Conservation (phyloP, 2,113 vertebrate species). For the Toxotes jaculatrix region DNA sequence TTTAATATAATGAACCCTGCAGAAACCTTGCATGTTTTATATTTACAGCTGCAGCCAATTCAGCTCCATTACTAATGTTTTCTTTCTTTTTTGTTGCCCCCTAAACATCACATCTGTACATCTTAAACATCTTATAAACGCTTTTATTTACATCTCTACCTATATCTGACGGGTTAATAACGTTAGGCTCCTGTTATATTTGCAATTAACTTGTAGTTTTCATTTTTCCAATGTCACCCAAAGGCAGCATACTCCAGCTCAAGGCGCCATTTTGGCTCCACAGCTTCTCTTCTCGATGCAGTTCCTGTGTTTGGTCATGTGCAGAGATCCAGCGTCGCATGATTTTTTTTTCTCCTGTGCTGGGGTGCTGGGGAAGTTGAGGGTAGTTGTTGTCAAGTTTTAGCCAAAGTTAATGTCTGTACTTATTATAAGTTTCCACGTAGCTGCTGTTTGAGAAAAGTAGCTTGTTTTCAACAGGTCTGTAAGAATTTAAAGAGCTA, state of each 20-base stretch:
- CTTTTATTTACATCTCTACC: not conserved
- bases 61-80: not conserved
- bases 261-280: constrained; percentile 69
- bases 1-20: not conserved
- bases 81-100: not conserved
- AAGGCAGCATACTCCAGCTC: constrained; percentile 31
- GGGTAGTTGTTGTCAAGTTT: not conserved
- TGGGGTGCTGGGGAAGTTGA: not conserved
- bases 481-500: not conserved
- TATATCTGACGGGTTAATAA: not conserved
- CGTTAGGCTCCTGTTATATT: not conserved
- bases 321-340: not conserved
- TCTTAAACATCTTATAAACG: not conserved
- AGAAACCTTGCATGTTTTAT: not conserved
- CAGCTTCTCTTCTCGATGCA: constrained; percentile 44
- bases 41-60: not conserved
- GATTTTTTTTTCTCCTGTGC: not conserved
- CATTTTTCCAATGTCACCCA: not conserved
- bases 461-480: constrained; percentile 18
- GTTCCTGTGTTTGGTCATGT: constrained; percentile 41
- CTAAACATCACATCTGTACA: not conserved
- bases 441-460: not conserved
- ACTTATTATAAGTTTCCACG: no score
- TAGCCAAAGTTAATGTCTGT: not conserved
- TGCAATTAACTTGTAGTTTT: not conserved